Evolutionary conservation across 2,797 vertebrate species (phyloP).

Genomic region (Spondyliosoma cantharus): DNA sequence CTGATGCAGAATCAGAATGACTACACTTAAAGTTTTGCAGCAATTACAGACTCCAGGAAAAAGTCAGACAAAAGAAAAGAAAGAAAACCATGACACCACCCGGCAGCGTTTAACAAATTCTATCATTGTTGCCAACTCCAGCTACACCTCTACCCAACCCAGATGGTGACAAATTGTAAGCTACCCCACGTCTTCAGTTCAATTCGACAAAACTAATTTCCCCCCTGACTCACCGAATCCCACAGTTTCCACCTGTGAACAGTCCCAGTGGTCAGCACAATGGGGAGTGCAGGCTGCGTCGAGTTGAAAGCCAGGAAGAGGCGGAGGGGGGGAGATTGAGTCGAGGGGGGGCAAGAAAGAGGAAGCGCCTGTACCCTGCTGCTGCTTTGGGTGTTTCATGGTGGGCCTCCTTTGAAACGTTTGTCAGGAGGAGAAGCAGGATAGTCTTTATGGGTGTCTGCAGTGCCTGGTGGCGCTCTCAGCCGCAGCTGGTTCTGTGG

Average conservation of each 20-base stretch:
- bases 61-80: background rate
- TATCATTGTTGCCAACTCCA: background rate
- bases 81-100: background rate
- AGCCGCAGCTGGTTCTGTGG: slow-evolving; percentile 53
- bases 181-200: background rate
- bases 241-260: slow-evolving; percentile 37
- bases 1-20: background rate
- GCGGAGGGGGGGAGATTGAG: slow-evolving; percentile 3
- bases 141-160: background rate
- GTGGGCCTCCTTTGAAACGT: slow-evolving; percentile 57
- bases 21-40: background rate
- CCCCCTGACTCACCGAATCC: slow-evolving; percentile 31
- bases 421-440: slow-evolving; percentile 53
- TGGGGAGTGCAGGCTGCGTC: slow-evolving; percentile 6
- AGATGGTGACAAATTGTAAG: slow-evolving; percentile 12
- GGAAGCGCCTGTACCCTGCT: slow-evolving; percentile 53
- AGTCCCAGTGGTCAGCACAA: slow-evolving; percentile 33
- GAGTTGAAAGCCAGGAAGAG: slow-evolving; percentile 64
- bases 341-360: background rate
- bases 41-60: background rate
- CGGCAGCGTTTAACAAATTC: background rate
- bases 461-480: background rate
- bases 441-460: slow-evolving; percentile 35
- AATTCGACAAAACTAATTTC: slow-evolving; percentile 3
- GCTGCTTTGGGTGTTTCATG: slow-evolving; percentile 57